Base-by-base conservation (phyloP, 2,113 vertebrate genomes). In the Cromileptes altivelis region DNA sequence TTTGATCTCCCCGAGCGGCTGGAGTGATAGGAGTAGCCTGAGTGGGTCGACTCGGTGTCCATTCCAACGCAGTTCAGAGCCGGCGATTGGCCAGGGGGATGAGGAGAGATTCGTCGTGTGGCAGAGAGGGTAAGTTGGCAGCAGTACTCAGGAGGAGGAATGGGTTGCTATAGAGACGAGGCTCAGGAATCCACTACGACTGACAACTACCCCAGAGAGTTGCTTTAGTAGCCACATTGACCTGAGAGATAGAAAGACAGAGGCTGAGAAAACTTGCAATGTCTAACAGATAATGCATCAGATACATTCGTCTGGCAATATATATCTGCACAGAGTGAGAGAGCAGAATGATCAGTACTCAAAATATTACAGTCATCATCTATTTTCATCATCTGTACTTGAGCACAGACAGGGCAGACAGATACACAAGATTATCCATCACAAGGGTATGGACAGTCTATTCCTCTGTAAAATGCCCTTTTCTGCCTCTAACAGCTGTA, bases 31-130 rank as follows among this genome's bases (percentile, higher is more conserved):
- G 97, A 98, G 93, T 98, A 98, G 84, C 97, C 97, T 25, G 97
- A 98, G 86, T 98, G 97, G 0, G 97, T 98, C 1, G 97, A 98
- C 94, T 98, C 97, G 9, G 97, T 98, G 95, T 98, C 97, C 97
- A 98, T 98, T 89, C 94, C 90, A 85, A 81, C 68, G 84, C 89
- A 75, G 86, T 75, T 91, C 1, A n/a, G 76, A 72, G 80, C 75
- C 60, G 70, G 58, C 12, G 78, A 82, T 76, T 81, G 78, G 87
- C 79, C 63, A 57, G 78, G 49, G 79, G 88, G 70, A 57, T 57
- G 85, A 83, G 86, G 71, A 80, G 88, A 64, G 80, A 63, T 21
- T n/a, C n/a, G 83, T 42, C 4, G 86, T 25, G 85, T 80, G 78
- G 81, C 61, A 68, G 78, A 63, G 58, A 74, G 78, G 74, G 80